Base-by-base conservation (phyloP, 2,888 invertebrate species). In the Idaea straminata region DNA sequence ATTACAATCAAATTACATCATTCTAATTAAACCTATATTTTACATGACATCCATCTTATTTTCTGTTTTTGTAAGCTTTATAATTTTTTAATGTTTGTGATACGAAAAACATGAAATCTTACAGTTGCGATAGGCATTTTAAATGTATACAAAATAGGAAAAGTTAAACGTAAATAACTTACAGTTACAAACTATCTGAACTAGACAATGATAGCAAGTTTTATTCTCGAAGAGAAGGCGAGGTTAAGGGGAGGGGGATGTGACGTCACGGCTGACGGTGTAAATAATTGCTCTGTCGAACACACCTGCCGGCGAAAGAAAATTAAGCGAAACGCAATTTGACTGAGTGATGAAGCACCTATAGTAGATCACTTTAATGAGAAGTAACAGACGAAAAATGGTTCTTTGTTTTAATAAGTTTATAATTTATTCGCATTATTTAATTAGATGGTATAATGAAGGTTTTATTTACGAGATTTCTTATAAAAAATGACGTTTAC, bases 221-320 rank as follows among this genome's bases (percentile, higher is more conserved):
- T 82, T 79, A 81, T 83, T 79, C 85, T 81, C 79, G 65, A 72
- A 84, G 83, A 82, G 84, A 84, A 79, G 70, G 72, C 70, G 68
- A 73, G 72, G 72, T 62, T 74, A 73, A 78, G 72, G 73, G 77
- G 74, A 77, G 77, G 77, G 76, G 78, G 77, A 75, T 78, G 83
- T 89, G 89, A 89, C 89, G 90, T 89, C 90, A 88, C 83, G 81
- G 79, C 87, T 86, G 88, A 82, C 89, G 90, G 85, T 88, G 89
- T 92, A 92, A 92, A 92, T 92, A 92, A 92, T 92, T 92, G 91
- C 90, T 91, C 88, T 90, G 92, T 92, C 92, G 92, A 92, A 92
- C 90, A 92, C 92, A 92, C 92, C 92, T 92, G 92, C 88, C 85
- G 86, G 85, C 82, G 85, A 91, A 92, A 92, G 91, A 92, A 92